Evolutionary conservation across 2,888 invertebrate genomes (phyloP).

Genomic region (Keiferia lycopersicella): DNA sequence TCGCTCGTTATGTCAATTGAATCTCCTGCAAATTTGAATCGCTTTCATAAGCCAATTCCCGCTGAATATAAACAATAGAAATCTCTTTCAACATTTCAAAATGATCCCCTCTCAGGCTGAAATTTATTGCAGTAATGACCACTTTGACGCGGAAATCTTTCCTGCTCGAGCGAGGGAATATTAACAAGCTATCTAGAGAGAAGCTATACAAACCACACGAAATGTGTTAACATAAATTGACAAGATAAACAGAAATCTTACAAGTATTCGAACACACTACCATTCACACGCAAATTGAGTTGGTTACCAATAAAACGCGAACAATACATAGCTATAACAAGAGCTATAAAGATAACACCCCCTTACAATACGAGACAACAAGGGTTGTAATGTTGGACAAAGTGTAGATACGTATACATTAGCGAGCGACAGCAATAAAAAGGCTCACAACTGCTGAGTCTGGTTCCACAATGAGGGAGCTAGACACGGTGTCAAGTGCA

Average conservation of each 20-base stretch:
- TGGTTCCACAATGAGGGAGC: slow-evolving; percentile 60
- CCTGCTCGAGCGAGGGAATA: slow-evolving; percentile 18
- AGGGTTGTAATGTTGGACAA: slow-evolving; percentile 39
- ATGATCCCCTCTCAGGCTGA: slow-evolving; percentile 48
- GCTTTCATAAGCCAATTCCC: slow-evolving; percentile 75
- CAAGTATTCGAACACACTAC: background rate
- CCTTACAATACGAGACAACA: slow-evolving; percentile 30
- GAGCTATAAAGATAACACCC: slow-evolving; percentile 28
- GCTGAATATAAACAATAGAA: slow-evolving; percentile 72
- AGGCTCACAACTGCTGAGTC: slow-evolving; percentile 50
- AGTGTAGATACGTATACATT: slow-evolving; percentile 46
- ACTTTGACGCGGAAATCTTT: slow-evolving; percentile 26
- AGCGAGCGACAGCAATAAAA: slow-evolving; percentile 66
- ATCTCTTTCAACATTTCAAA: slow-evolving; percentile 62
- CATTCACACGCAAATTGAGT: slow-evolving; percentile 24
- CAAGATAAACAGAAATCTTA: slow-evolving; percentile 3
- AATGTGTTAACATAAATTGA: background rate
- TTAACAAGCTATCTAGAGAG: slow-evolving; percentile 7
- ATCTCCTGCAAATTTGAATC: slow-evolving; percentile 77
- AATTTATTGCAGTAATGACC: slow-evolving; percentile 49
- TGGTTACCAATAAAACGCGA: slow-evolving; percentile 27
- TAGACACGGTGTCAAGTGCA: slow-evolving; percentile 76
- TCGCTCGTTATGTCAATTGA: slow-evolving; percentile 79
- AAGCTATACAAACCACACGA: slow-evolving; percentile 1
- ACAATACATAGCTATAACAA: slow-evolving; percentile 28